These are phyloP conservation scores for Arctocebus calabarensis DNA, from an alignment of 2,797 vertebrate species.

Conservation along the genomic window DNA sequence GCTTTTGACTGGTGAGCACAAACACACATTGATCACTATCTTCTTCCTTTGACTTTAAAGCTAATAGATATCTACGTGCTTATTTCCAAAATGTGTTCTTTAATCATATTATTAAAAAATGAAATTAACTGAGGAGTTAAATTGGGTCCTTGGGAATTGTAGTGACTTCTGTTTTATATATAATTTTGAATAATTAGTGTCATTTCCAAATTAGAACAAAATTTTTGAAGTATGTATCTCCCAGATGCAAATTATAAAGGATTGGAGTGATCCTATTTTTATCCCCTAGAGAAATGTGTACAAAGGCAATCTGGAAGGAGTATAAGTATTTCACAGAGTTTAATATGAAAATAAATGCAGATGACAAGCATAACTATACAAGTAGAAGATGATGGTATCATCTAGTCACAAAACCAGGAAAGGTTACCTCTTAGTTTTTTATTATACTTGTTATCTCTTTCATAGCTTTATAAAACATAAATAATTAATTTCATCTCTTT, in stretches of 20 bases:
- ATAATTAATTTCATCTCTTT: background rate
- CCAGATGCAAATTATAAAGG: background rate
- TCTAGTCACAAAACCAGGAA: background rate
- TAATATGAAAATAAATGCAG: background rate
- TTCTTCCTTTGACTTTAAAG: slow-evolving; percentile 18
- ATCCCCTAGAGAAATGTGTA: background rate
- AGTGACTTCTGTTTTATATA: background rate
- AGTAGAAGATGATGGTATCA: background rate
- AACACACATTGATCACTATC: background rate
- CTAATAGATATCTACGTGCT: background rate
- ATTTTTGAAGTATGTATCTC: background rate
- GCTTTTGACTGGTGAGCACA: background rate
- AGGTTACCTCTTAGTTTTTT: background rate
- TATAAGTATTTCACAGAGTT: background rate
- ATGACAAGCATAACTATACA: background rate
- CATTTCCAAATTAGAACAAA: background rate
- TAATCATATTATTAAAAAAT: slow-evolving; percentile 10
- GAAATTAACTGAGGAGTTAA: slow-evolving; percentile 10
- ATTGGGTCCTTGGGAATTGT: background rate
- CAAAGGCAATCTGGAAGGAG: background rate
- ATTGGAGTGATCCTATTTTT: background rate
- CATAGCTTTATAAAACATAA: background rate
- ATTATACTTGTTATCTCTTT: background rate
- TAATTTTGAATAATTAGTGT: background rate
- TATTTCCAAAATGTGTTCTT: background rate